Percentiles rank a stretch among this genome's conserved stretches.
Conservation (phyloP, 2,797 vertebrate species). For the Onychomys torridus region DNA sequence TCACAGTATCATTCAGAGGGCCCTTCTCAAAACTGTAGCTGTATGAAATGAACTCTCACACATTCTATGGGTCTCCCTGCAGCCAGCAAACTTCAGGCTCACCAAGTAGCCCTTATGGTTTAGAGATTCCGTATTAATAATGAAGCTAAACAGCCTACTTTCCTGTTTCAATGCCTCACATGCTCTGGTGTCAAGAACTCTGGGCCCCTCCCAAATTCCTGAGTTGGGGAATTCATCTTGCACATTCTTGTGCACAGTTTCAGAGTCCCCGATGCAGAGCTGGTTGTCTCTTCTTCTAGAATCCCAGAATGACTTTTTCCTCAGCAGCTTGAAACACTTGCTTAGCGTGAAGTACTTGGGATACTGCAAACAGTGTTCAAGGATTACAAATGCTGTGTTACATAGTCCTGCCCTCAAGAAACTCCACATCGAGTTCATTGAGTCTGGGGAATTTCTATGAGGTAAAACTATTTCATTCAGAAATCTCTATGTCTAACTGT, state of each 20-base stretch:
- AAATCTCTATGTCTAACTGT: not conserved
- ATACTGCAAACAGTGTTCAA: not conserved
- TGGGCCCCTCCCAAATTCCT: conserved; percentile 15
- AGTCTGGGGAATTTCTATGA: not conserved
- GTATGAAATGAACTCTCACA: not conserved
- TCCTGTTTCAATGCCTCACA: not conserved
- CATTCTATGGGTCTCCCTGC: not conserved
- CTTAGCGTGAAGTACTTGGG: not conserved
- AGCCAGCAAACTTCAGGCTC: not conserved
- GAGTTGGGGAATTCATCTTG: not conserved
- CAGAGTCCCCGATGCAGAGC: not conserved
- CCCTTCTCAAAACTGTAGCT: conserved; percentile 31
- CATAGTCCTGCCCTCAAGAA: not conserved
- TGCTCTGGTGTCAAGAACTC: not conserved
- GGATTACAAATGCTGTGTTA: not conserved
- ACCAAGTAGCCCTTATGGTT: not conserved
- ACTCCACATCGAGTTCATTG: not conserved
- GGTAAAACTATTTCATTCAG: not conserved
- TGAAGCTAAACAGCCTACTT: not conserved
- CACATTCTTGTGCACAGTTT: not conserved
- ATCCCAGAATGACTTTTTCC: not conserved
- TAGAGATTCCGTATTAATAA: not conserved
- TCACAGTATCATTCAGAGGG: conserved; percentile 6
- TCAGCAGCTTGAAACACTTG: not conserved
- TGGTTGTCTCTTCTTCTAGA: not conserved